A percentile compares a stretch with the other conserved stretches of the same genome.
Conservation (phyloP, 1,140 invertebrate species). For the Drosophila baimaii region DNA sequence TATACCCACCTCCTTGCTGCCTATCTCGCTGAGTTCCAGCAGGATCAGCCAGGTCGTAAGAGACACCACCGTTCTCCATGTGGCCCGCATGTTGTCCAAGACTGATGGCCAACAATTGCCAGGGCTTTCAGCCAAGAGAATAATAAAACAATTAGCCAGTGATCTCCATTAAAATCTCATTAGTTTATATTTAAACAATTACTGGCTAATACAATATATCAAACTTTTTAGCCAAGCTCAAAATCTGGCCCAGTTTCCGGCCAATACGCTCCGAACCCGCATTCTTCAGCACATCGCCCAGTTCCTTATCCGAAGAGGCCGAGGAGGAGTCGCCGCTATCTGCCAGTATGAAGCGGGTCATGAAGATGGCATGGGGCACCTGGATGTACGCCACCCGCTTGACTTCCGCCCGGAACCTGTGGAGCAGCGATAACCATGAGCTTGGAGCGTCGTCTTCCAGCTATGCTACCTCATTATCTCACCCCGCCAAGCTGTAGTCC, state of each 20-base stretch:
- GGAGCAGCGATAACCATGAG: background rate
- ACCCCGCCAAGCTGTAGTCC: slow-evolving; percentile 56
- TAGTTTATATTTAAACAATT: slow-evolving; percentile 7
- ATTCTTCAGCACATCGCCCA: slow-evolving; percentile 45
- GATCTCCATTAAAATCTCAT: slow-evolving; percentile 26
- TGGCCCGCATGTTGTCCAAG: slow-evolving; percentile 21
- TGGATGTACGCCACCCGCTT: slow-evolving; percentile 67
- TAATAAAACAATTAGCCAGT: slow-evolving; percentile 24
- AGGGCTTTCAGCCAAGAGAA: background rate
- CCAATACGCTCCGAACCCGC: slow-evolving; percentile 49
- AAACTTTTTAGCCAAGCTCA: slow-evolving; percentile 54
- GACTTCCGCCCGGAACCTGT: slow-evolving; percentile 67
- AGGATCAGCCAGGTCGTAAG: slow-evolving; percentile 25
- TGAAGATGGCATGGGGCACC: slow-evolving; percentile 72
- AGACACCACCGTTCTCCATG: background rate
- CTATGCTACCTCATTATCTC: slow-evolving; percentile 17
- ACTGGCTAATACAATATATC: slow-evolving; percentile 44
- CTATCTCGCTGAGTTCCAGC: background rate
- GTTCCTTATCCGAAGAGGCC: slow-evolving; percentile 24
- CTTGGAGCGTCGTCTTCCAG: background rate
- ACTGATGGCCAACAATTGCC: background rate
- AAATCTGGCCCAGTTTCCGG: slow-evolving; percentile 56
- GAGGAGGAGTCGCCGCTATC: slow-evolving; percentile 20
- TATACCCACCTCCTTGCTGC: slow-evolving; percentile 53
- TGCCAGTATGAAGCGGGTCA: slow-evolving; percentile 74